Percentiles rank a stretch among this genome's conserved stretches.
phyloP scores from a whole-genome alignment of 2,797 vertebrate genomes.

The Philypnodon macrostomus region DNA sequence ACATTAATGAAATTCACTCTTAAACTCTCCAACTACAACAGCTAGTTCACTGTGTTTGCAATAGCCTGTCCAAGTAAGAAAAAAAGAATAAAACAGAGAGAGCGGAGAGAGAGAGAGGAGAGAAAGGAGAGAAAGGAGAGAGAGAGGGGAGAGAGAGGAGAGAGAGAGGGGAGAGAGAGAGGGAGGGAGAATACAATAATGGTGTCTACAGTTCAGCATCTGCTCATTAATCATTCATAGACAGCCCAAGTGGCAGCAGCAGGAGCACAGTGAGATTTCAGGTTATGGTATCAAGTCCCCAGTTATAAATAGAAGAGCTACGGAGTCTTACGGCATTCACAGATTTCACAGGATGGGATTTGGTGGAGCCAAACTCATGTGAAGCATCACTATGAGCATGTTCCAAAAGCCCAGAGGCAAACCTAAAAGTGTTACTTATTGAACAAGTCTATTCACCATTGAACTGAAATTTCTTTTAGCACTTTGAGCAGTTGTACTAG shows the following conservation, averaged over 20 bases:
- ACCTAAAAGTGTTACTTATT: no score
- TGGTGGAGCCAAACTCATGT: conserved; percentile 11
- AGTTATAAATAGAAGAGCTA: conserved; percentile 79
- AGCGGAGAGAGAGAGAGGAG: conserved; percentile 36
- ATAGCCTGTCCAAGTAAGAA: conserved; percentile 37
- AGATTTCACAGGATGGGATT: conserved; percentile 22
- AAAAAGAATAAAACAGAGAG: conserved; percentile 51
- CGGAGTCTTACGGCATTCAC: conserved; percentile 42
- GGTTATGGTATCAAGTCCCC: conserved; percentile 79
- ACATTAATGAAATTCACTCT: not conserved
- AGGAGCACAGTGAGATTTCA: conserved; percentile 72
- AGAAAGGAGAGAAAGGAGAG: conserved; percentile 9
- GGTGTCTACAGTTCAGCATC: conserved; percentile 75
- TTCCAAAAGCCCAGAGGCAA: no score
- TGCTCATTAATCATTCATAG: conserved; percentile 82
- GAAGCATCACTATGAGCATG: no score
- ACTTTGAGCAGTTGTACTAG: no score
- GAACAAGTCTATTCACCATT: no score
- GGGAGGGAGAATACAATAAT: conserved; percentile 61
- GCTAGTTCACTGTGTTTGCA: conserved; percentile 20
- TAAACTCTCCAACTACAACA: no score
- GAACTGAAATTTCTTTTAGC: no score
- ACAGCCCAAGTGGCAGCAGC: conserved; percentile 72
- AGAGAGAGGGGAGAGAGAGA: conserved; percentile 36
- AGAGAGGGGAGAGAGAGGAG: conserved; percentile 40